Conservation (phyloP, 2,888 invertebrate species). For the Eristalinus aeneus region DNA sequence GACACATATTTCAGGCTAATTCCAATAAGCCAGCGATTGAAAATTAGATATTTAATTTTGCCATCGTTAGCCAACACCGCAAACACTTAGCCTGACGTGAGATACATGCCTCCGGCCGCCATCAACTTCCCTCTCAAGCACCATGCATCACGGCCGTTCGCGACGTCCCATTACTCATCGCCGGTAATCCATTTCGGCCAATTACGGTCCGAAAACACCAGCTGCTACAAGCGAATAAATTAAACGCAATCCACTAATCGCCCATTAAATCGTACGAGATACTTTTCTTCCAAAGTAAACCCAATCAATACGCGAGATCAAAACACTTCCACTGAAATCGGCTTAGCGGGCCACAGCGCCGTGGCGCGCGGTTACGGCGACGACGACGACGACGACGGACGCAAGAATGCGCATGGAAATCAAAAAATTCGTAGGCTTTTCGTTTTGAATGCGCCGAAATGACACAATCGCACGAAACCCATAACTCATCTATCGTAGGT, state of each 20-base stretch:
- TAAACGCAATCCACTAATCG: conserved; percentile 65
- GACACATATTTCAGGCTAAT: not conserved
- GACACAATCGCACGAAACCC: conserved; percentile 63
- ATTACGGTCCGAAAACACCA: conserved; percentile 51
- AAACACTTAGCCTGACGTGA: conserved; percentile 6
- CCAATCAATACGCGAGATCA: conserved; percentile 66
- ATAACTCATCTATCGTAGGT: conserved; percentile 62
- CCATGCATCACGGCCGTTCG: conserved; percentile 26
- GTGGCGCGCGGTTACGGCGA: not conserved
- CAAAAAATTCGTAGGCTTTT: conserved; percentile 37
- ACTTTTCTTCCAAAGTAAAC: conserved; percentile 40
- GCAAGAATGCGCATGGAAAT: conserved; percentile 8
- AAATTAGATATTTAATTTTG: not conserved
- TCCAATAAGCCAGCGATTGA: not conserved
- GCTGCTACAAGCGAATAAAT: conserved; percentile 62
- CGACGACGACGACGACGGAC: not conserved
- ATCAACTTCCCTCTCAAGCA: not conserved
- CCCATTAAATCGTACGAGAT: conserved; percentile 59
- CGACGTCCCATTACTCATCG: conserved; percentile 48
- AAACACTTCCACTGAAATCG: conserved; percentile 58
- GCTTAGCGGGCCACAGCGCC: conserved; percentile 25
- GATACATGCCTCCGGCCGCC: not conserved
- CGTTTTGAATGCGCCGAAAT: conserved; percentile 35
- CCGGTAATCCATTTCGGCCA: conserved; percentile 28
- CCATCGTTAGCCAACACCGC: not conserved